Base-by-base conservation (phyloP, 2,797 vertebrate genomes). In the Phrynocephalus forsythii region DNA sequence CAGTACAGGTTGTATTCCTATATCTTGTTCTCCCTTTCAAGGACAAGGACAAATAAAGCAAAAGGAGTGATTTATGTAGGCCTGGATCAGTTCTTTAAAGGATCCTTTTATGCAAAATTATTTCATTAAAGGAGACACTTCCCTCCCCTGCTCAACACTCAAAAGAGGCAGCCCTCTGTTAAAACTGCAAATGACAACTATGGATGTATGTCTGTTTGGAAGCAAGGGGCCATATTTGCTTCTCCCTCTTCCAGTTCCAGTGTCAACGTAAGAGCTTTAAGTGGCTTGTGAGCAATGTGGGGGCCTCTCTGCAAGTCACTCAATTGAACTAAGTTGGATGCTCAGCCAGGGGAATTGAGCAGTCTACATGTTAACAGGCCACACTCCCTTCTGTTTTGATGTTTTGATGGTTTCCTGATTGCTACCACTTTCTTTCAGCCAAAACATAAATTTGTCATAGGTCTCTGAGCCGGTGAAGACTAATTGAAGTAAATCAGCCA, bases 381-480 rank as follows among this genome's bases (percentile, higher is more conserved):
- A 73, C 69, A 22, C 90, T 96, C 93, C 94, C 92, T 91, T 96
- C 92, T 97, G 96, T 97, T 98, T 97, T 97, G 92, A 95, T 97
- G 95, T 97, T 97, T 96, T 96, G 94, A 94, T 97, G 91, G 95
- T 97, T 97, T 96, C 84, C 82, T 96, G 95, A 97, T 97, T 93
- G 95, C 94, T 96, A 95, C 95, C 88, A 93, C 94, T 97, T 98
- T 96, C 96, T 95, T 87, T 95, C 94, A 97, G 96, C 96, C 96
- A 97, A 97, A 98, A 97, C 95, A 98, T 96, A 95, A 96, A 97
- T 97, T 97, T 97, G 96, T 97, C 93, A 96, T 97, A 96, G 94
- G 92, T 92, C 92, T 92, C 92, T 88, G 93, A 90, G 91, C 89
- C 91, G 83, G 77, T 95, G 93, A 96, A 97, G 97, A 94, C 95